A percentile compares a stretch with the other conserved stretches of the same genome.
phyloP scores from a whole-genome alignment of 2,113 vertebrate genomes.

The Clarias macrocephalus region DNA sequence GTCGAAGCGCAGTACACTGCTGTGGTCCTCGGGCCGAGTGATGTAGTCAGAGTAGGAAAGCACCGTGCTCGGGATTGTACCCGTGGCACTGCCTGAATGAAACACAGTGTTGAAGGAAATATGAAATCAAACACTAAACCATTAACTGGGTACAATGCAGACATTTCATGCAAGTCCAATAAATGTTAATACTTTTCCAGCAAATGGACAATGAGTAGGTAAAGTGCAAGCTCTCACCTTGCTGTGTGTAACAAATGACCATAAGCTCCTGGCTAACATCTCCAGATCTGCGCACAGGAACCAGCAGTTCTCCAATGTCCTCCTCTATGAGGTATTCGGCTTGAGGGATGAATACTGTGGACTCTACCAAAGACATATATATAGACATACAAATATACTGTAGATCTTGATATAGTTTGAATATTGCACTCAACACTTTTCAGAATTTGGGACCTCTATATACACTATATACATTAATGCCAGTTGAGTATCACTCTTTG shows the following conservation, averaged over 20 bases:
- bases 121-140: background rate
- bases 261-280: conserved; percentile 81
- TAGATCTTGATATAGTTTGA: background rate
- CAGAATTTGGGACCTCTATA: background rate
- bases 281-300: conserved; percentile 78
- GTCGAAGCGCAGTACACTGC: conserved; percentile 78
- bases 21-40: conserved; percentile 80
- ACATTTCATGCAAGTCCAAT: background rate
- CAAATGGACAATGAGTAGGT: background rate
- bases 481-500: background rate
- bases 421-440: background rate
- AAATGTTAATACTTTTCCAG: background rate
- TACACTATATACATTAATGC: background rate
- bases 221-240: conserved; percentile 68
- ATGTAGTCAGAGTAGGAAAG: conserved; percentile 84
- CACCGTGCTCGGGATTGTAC: conserved; percentile 75
- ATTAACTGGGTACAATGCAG: background rate
- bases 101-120: background rate
- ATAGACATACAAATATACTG: background rate
- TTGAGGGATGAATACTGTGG: conserved; percentile 82
- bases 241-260: conserved; percentile 81
- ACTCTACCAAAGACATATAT: conserved; percentile 70
- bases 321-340: conserved; percentile 80
- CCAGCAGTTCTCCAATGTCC: conserved; percentile 78
- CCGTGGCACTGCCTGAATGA: conserved; percentile 74